phyloP scores from a whole-genome alignment of 2,888 invertebrate genomes.

The Drosophila monieri region DNA sequence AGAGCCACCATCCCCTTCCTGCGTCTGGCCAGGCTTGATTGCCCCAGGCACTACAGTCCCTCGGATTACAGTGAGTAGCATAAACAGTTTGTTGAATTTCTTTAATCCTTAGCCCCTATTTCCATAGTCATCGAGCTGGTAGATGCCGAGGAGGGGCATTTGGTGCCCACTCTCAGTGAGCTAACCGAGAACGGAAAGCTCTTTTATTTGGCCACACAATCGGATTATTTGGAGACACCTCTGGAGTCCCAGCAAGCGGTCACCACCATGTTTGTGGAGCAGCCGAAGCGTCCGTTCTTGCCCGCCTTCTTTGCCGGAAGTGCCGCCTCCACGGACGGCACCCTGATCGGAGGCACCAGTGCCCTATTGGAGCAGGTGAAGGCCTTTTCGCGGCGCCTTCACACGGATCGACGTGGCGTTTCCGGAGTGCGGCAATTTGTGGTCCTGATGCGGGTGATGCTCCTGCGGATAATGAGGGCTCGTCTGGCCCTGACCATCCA shows the following conservation, averaged over 20 bases:
- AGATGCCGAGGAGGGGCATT: constrained; percentile 85
- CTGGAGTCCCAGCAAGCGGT: constrained; percentile 83
- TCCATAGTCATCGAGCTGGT: constrained; percentile 87
- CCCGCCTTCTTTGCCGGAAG: constrained; percentile 65
- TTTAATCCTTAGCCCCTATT: neutral
- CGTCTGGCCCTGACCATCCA: constrained; percentile 87
- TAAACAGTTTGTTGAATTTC: neutral
- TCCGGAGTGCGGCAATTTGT: constrained; percentile 86
- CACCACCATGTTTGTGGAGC: constrained; percentile 81
- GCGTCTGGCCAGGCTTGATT: constrained; percentile 85
- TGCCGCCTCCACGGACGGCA: constrained; percentile 70
- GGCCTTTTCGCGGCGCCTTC: constrained; percentile 83
- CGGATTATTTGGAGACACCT: constrained; percentile 35
- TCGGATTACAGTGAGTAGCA: constrained; percentile 87
- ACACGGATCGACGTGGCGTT: constrained; percentile 84
- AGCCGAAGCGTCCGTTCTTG: constrained; percentile 64
- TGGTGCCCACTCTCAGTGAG: constrained; percentile 85
- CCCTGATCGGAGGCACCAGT: constrained; percentile 71
- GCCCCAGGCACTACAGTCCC: constrained; percentile 88
- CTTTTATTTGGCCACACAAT: constrained; percentile 63
- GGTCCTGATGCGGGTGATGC: constrained; percentile 86
- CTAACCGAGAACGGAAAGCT: constrained; percentile 87
- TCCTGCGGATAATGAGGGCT: constrained; percentile 86
- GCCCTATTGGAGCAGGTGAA: constrained; percentile 85
- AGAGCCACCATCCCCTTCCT: constrained; percentile 87